These are phyloP conservation scores for Linnaemya tessellans DNA, from an alignment of 2,888 invertebrate genomes.

Conservation along the genomic window DNA sequence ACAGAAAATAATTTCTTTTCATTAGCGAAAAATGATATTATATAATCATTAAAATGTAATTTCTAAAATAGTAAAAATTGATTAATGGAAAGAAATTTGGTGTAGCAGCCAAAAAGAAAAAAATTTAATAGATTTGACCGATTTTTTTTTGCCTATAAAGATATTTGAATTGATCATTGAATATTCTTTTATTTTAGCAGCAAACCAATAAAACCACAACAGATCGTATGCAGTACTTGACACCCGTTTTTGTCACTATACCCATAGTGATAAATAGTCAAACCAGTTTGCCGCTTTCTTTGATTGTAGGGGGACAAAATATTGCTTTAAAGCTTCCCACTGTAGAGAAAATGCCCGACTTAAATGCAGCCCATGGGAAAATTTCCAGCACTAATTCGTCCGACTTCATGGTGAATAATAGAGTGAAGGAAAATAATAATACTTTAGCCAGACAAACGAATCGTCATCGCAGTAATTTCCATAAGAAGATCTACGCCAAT, in stretches of 20 bases:
- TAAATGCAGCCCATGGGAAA: constrained; percentile 20
- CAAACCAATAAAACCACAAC: not conserved
- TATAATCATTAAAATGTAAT: too few species aligned
- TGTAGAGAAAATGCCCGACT: not conserved
- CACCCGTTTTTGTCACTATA: constrained; percentile 77
- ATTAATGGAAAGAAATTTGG: too few species aligned
- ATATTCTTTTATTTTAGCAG: not conserved
- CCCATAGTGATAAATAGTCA: constrained; percentile 78
- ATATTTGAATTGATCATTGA: not conserved
- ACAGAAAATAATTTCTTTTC: too few species aligned
- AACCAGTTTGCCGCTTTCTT: constrained; percentile 73
- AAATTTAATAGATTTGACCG: too few species aligned
- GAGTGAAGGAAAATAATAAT: constrained; percentile 73
- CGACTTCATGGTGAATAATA: constrained; percentile 57
- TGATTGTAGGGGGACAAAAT: constrained; percentile 75
- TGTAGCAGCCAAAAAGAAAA: too few species aligned
- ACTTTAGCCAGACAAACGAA: constrained; percentile 72
- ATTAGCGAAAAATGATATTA: too few species aligned
- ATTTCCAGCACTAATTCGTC: not conserved
- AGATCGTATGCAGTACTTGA: not conserved
- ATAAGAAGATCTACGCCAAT: constrained; percentile 72
- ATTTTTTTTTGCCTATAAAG: too few species aligned
- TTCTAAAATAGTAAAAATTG: too few species aligned
- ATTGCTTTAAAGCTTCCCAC: constrained; percentile 60
- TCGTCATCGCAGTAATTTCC: constrained; percentile 76